A percentile compares a stretch with the other conserved stretches of the same genome.
These are phyloP conservation scores for Conus ventricosus DNA, from an alignment of 1,140 invertebrate species.

Conservation along the genomic window DNA sequence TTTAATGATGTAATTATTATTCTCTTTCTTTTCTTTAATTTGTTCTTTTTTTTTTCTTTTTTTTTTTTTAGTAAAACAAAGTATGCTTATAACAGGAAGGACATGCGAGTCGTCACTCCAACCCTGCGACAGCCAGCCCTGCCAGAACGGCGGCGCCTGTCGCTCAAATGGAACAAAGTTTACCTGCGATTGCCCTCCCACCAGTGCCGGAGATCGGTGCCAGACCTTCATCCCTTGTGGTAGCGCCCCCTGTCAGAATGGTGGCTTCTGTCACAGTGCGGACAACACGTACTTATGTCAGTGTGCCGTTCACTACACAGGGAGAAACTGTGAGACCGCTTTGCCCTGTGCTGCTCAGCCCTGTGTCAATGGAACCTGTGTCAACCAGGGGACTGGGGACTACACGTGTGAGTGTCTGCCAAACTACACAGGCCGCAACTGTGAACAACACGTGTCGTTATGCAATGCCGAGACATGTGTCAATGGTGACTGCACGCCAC, in stretches of 20 bases:
- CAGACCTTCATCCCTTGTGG: constrained; percentile 53
- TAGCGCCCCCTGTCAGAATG: constrained; percentile 86
- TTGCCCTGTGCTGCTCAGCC: constrained; percentile 70
- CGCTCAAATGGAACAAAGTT: constrained; percentile 68
- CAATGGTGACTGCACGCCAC: constrained; percentile 50
- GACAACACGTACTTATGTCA: constrained; percentile 45
- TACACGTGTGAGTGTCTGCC: constrained; percentile 57
- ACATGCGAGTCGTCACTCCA: constrained; percentile 42
- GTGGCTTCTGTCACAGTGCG: constrained; percentile 89
- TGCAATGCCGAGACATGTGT: constrained; percentile 83
- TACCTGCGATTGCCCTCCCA: constrained; percentile 51
- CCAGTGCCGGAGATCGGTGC: constrained; percentile 54
- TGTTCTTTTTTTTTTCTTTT: too few species aligned
- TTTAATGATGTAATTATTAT: too few species aligned
- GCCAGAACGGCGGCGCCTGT: constrained; percentile 56
- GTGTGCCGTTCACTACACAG: constrained; percentile 50
- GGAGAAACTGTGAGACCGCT: constrained; percentile 65
- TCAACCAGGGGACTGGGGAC: constrained; percentile 81
- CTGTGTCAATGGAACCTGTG: constrained; percentile 91
- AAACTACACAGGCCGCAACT: constrained; percentile 57
- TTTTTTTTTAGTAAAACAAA: too few species aligned
- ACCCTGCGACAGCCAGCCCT: constrained; percentile 57
- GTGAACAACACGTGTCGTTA: constrained; percentile 64
- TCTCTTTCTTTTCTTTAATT: too few species aligned
- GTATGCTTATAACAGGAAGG: constrained; percentile 17